phyloP scores from a whole-genome alignment of 2,113 vertebrate species.

The Sylvia atricapilla region DNA sequence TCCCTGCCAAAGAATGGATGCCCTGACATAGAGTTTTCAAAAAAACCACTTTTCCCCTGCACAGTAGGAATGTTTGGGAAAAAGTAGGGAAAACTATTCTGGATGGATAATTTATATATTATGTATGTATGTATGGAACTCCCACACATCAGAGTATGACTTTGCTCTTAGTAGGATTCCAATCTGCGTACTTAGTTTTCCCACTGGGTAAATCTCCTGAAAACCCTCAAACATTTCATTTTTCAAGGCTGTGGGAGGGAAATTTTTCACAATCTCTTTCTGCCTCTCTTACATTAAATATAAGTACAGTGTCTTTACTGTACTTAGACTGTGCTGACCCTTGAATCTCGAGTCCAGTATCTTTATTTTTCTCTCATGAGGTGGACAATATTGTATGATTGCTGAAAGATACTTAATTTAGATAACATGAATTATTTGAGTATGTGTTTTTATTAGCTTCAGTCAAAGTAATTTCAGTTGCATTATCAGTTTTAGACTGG shows the following conservation, averaged over 20 bases:
- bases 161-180: slow-evolving; percentile 16
- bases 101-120: background rate
- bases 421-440: slow-evolving; percentile 24
- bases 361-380: background rate
- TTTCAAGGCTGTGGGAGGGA: background rate
- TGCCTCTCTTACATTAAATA: background rate
- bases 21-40: background rate
- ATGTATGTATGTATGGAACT: background rate
- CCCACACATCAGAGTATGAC: background rate
- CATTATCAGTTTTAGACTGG: slow-evolving; percentile 8
- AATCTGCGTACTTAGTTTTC: background rate
- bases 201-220: background rate
- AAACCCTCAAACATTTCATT: background rate
- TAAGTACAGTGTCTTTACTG: background rate
- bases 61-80: background rate
- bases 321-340: background rate
- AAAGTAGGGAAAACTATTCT: background rate
- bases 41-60: background rate
- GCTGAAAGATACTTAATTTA: slow-evolving; percentile 53
- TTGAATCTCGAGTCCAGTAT: background rate
- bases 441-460: slow-evolving; percentile 16
- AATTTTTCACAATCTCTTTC: background rate
- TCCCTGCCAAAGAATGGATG: background rate
- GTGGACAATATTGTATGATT: background rate
- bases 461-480: background rate